phyloP scores from a whole-genome alignment of 2,113 vertebrate genomes.

The Xiphophorus hellerii region DNA sequence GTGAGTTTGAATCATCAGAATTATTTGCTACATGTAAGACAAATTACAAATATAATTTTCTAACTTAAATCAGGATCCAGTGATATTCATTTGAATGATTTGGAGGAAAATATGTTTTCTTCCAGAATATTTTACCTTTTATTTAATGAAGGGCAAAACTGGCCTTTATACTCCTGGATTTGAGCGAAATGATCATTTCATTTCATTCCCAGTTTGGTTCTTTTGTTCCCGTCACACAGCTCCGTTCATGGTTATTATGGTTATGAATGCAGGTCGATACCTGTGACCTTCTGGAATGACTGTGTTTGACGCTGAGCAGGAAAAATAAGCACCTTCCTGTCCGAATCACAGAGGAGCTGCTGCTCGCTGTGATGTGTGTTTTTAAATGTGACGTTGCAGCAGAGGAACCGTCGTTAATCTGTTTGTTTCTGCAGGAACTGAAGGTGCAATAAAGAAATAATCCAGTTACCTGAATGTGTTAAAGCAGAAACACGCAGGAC shows the following conservation, averaged over 20 bases:
- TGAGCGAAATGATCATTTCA: not conserved
- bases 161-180: not conserved
- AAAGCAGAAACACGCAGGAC: not conserved
- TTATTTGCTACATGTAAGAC: not conserved
- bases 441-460: not conserved
- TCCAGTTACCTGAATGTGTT: not conserved
- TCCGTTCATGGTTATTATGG: not conserved
- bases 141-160: not conserved
- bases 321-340: not conserved
- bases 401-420: not conserved
- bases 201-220: not conserved
- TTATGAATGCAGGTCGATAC: slow-evolving; percentile 1
- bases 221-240: not conserved
- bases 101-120: not conserved
- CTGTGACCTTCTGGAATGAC: not conserved
- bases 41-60: too few species aligned
- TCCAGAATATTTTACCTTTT: not conserved
- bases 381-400: not conserved
- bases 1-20: not conserved
- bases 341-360: not conserved
- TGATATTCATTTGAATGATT: too few species aligned
- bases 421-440: not conserved
- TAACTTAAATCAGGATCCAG: not conserved
- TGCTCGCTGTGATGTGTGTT: not conserved
- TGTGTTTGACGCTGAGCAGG: too few species aligned